Evolutionary conservation across 92 coral and sea anemone genomes (phyloP).

Genomic region (Parazoanthus swiftii): DNA sequence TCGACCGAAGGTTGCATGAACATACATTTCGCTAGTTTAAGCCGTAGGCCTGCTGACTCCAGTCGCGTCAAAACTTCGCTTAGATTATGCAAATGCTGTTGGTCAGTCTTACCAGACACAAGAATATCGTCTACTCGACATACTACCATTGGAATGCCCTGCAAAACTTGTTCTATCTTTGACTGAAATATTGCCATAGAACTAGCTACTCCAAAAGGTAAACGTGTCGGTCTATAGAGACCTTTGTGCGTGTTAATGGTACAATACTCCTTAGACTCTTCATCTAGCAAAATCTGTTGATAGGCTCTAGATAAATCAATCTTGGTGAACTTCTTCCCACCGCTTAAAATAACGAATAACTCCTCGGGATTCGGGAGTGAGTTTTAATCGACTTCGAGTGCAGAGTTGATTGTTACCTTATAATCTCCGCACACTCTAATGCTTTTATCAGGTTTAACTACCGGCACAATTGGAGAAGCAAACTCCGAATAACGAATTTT

Average conservation of each 20-base stretch:
- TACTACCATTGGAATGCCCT: slow-evolving; percentile 38
- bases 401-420: too few relatives aligned
- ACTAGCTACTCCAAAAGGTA: slow-evolving; percentile 45
- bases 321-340: too few relatives aligned
- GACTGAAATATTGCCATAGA: slow-evolving; percentile 19
- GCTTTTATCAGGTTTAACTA: slow-evolving; percentile 41
- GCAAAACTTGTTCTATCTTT: slow-evolving; percentile 40
- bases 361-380: too few relatives aligned
- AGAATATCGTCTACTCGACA: slow-evolving; percentile 50
- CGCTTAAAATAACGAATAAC: too few relatives aligned
- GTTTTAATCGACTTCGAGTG: too few relatives aligned
- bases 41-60: neutral
- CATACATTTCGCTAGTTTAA: too few relatives aligned
- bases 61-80: too few relatives aligned
- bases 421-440: too few relatives aligned
- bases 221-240: slow-evolving; percentile 32
- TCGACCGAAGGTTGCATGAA: too few relatives aligned
- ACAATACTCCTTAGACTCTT: neutral
- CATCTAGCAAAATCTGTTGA: too few relatives aligned
- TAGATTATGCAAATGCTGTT: too few relatives aligned
- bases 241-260: slow-evolving; percentile 57
- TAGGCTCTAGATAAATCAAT: slow-evolving; percentile 4
- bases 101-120: too few relatives aligned
- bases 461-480: slow-evolving; percentile 56
- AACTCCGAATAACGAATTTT: slow-evolving; percentile 51